Evolutionary conservation across 2,888 invertebrate genomes (phyloP).

Genomic region (Steinernema hermaphroditum): DNA sequence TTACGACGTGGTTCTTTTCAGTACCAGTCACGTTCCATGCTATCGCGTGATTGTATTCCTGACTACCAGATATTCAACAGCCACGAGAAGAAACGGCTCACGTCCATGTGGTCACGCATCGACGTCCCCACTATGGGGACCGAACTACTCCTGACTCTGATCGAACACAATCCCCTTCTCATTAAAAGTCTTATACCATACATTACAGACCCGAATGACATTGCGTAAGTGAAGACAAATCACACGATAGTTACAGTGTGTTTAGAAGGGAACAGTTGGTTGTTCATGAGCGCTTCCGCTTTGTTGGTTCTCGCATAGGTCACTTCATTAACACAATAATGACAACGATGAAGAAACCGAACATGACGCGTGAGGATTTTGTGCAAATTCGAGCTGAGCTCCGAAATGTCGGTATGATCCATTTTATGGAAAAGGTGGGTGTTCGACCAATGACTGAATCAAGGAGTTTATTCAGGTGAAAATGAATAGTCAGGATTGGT

Average conservation of each 20-base stretch:
- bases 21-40: conserved; percentile 25
- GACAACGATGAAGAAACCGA: conserved; percentile 27
- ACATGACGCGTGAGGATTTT: conserved; percentile 29
- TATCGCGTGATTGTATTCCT: conserved; percentile 21
- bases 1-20: not conserved
- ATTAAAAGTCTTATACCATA: conserved; percentile 28
- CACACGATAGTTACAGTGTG: no score
- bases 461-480: conserved; percentile 5
- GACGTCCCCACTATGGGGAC: conserved; percentile 26
- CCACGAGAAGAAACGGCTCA: conserved; percentile 26
- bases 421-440: conserved; percentile 31
- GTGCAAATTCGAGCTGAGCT: conserved; percentile 29
- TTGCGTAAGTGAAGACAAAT: conserved; percentile 1
- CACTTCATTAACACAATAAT: conserved; percentile 25
- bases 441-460: not conserved
- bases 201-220: conserved; percentile 1
- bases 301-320: conserved; percentile 27
- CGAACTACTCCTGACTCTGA: conserved; percentile 11
- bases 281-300: conserved; percentile 19
- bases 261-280: conserved; percentile 14
- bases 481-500: conserved; percentile 31
- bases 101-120: conserved; percentile 25
- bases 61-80: conserved; percentile 31
- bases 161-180: conserved; percentile 19
- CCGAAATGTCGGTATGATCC: conserved; percentile 25